Evolutionary conservation across 2,888 invertebrate genomes (phyloP).

Genomic region (Lithophane semibrunnea): DNA sequence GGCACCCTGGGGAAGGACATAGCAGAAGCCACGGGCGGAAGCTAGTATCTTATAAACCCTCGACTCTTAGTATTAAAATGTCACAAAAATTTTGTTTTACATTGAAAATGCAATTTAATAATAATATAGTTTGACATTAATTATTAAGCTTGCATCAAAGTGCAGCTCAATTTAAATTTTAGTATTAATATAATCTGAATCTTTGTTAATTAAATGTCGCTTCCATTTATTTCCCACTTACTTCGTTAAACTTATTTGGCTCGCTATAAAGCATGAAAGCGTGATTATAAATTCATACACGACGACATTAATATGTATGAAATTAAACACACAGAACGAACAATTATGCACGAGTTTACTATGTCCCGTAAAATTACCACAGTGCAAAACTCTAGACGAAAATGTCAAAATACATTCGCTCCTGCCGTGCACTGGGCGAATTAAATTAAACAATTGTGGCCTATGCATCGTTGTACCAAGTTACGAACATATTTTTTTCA

Average conservation of each 20-base stretch:
- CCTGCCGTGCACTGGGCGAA: conserved; percentile 11
- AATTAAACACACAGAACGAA: conserved; percentile 53
- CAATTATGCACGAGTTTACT: conserved; percentile 44
- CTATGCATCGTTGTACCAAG: conserved; percentile 42
- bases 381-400: conserved; percentile 30
- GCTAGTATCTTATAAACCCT: not conserved
- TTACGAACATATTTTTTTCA: conserved; percentile 50
- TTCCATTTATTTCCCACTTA: not conserved
- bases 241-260: conserved; percentile 17
- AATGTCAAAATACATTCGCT: conserved; percentile 46
- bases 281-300: conserved; percentile 44
- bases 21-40: not conserved
- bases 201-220: not conserved
- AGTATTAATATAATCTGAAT: not conserved
- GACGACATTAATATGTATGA: conserved; percentile 49
- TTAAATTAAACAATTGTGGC: conserved; percentile 66
- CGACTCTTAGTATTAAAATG: no score
- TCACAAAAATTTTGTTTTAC: not conserved
- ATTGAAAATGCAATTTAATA: no score
- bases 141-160: not conserved
- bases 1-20: no score
- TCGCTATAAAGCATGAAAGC: conserved; percentile 27
- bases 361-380: conserved; percentile 31
- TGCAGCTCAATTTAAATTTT: not conserved
- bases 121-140: no score